A percentile compares a stretch with the other conserved stretches of the same genome.
phyloP scores from a whole-genome alignment of 2,113 vertebrate species.

The Corydoras sp. region DNA sequence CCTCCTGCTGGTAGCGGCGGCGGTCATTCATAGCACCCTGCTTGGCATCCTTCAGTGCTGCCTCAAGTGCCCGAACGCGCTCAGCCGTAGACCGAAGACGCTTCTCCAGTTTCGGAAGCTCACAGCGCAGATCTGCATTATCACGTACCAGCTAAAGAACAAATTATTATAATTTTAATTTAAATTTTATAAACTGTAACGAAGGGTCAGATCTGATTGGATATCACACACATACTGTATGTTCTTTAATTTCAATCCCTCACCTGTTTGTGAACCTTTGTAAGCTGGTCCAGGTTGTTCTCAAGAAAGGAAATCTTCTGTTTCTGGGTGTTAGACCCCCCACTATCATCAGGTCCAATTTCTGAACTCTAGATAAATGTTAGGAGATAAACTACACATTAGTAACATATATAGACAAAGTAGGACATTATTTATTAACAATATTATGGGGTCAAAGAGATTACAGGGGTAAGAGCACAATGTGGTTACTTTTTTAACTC shows the following conservation, averaged over 20 bases:
- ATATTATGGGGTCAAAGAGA: too few relatives aligned
- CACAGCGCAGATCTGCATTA: conserved; percentile 95
- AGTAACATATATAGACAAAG: too few relatives aligned
- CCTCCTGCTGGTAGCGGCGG: conserved; percentile 83
- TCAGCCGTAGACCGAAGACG: conserved; percentile 94
- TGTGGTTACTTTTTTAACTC: conserved; percentile 82
- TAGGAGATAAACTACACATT: background rate
- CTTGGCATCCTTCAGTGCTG: conserved; percentile 87
- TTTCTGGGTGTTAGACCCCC: conserved; percentile 88
- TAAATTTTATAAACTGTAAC: too few relatives aligned
- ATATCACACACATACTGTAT: too few relatives aligned
- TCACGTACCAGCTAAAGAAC: conserved; percentile 81
- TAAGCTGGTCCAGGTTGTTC: conserved; percentile 96
- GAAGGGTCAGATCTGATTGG: too few relatives aligned
- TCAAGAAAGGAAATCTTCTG: conserved; percentile 98
- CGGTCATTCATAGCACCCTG: conserved; percentile 85
- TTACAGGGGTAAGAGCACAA: too few relatives aligned
- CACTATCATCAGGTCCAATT: conserved; percentile 87
- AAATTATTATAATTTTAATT: too few relatives aligned
- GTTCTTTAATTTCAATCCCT: conserved; percentile 14
- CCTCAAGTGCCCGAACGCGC: conserved; percentile 91
- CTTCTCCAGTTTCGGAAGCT: conserved; percentile 95
- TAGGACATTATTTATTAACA: too few relatives aligned
- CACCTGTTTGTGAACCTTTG: conserved; percentile 96
- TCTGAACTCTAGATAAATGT: conserved; percentile 78